phyloP scores from a whole-genome alignment of 2,113 vertebrate species.

The Bubalus kerabau region DNA sequence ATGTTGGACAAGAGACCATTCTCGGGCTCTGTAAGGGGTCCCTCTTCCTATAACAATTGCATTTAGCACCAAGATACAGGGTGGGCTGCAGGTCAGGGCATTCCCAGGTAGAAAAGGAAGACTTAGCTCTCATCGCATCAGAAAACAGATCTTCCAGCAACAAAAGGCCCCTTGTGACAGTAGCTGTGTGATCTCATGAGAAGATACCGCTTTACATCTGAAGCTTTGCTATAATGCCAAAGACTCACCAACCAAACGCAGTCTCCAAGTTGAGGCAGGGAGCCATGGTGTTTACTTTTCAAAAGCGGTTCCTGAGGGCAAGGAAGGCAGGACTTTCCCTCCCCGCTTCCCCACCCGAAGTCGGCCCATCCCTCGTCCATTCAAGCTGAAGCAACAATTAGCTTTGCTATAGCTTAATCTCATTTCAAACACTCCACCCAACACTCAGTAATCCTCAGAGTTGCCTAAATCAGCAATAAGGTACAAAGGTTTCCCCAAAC shows the following conservation, averaged over 20 bases:
- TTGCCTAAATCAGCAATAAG: conserved; percentile 47
- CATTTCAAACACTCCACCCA: conserved; percentile 17
- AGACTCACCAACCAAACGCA: not conserved
- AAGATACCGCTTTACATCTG: not conserved
- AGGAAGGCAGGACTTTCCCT: not conserved
- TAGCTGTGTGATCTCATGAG: not conserved
- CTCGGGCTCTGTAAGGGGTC: not conserved
- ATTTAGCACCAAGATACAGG: not conserved
- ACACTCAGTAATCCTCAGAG: not conserved
- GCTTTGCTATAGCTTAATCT: conserved; percentile 9
- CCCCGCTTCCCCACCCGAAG: not conserved
- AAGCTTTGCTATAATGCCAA: not conserved
- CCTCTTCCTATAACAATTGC: not conserved
- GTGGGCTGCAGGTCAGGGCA: not conserved
- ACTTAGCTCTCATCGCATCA: not conserved
- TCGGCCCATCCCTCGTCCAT: not conserved
- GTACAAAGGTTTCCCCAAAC: conserved; percentile 12
- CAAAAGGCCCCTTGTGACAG: not conserved
- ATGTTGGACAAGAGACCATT: not conserved
- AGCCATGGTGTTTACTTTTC: not conserved
- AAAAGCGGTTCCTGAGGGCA: not conserved
- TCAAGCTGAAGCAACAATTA: conserved; percentile 15
- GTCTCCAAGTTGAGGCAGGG: not conserved
- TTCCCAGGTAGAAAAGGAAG: not conserved
- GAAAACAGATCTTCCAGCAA: not conserved